Percentiles rank a stretch among this genome's conserved stretches.
phyloP scores from a whole-genome alignment of 2,797 vertebrate species.

The Enteromius fasciolatus region DNA sequence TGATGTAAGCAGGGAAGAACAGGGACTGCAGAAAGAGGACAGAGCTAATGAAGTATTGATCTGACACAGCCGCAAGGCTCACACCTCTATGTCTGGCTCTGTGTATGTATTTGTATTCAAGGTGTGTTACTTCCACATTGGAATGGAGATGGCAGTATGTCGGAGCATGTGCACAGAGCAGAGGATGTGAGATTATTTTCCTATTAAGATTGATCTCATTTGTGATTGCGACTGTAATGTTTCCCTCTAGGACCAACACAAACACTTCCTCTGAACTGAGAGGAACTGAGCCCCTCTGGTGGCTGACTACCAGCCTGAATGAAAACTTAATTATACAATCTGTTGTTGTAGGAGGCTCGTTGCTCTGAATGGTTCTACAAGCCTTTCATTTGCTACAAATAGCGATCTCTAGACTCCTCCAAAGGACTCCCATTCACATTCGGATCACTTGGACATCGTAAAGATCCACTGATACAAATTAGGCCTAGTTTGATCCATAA shows the following conservation, averaged over 20 bases:
- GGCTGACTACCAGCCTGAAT: constrained; percentile 9
- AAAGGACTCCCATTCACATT: not conserved
- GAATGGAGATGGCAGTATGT: not conserved
- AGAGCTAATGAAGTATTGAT: constrained; percentile 56
- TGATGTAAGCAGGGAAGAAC: constrained; percentile 26
- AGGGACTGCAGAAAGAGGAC: constrained; percentile 11
- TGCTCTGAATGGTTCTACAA: not conserved
- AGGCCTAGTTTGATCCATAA: not conserved
- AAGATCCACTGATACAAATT: not conserved
- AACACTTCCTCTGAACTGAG: constrained; percentile 8
- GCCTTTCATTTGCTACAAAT: not conserved
- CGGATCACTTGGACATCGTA: not conserved
- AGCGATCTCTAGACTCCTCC: not conserved
- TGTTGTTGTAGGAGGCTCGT: constrained; percentile 8
- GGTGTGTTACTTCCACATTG: constrained; percentile 15
- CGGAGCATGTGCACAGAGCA: not conserved
- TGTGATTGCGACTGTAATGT: constrained; percentile 8
- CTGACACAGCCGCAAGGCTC: constrained; percentile 38
- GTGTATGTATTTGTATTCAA: constrained; percentile 30
- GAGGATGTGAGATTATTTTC: constrained; percentile 12
- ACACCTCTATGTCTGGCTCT: constrained; percentile 22
- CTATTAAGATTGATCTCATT: constrained; percentile 29
- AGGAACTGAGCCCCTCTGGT: not conserved
- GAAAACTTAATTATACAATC: constrained; percentile 31
- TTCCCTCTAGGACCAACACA: constrained; percentile 23